Conservation (phyloP, 2,888 invertebrate species). For the Hirtodrosophila cameraria region DNA sequence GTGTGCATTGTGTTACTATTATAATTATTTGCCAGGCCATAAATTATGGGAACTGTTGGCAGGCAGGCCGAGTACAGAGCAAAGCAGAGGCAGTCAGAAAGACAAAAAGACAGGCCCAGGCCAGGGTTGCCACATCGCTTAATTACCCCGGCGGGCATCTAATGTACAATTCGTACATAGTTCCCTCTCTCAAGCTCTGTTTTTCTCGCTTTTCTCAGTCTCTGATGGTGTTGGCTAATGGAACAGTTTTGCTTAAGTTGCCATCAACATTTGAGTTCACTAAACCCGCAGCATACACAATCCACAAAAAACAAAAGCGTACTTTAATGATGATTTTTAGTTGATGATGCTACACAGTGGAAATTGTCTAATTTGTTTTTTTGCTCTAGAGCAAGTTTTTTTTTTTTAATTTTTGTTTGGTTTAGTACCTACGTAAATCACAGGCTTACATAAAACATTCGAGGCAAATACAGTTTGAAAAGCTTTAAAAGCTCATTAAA, state of each 20-base stretch:
- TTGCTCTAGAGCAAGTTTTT: slow-evolving; percentile 11
- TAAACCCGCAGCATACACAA: slow-evolving; percentile 32
- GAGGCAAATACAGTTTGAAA: neutral
- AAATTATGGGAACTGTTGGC: slow-evolving; percentile 70
- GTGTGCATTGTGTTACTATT: slow-evolving; percentile 69
- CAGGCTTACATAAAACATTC: too few relatives aligned
- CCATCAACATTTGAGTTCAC: slow-evolving; percentile 43
- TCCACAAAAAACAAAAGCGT: slow-evolving; percentile 25
- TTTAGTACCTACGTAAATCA: too few relatives aligned
- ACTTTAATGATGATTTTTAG: slow-evolving; percentile 38
- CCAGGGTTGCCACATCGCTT: slow-evolving; percentile 71
- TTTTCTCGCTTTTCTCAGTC: neutral
- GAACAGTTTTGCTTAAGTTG: slow-evolving; percentile 53
- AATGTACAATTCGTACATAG: slow-evolving; percentile 21
- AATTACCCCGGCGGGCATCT: slow-evolving; percentile 66
- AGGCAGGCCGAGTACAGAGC: too few relatives aligned
- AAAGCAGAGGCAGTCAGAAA: too few relatives aligned
- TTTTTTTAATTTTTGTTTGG: neutral
- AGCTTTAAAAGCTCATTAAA: slow-evolving; percentile 3
- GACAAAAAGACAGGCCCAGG: slow-evolving; percentile 2
- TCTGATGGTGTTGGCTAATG: slow-evolving; percentile 55
- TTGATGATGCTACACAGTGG: slow-evolving; percentile 35
- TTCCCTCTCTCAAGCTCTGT: neutral
- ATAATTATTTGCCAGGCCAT: slow-evolving; percentile 73
- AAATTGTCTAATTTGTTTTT: slow-evolving; percentile 43